These are phyloP conservation scores for Chaetodon trifasciatus DNA, from an alignment of 2,797 vertebrate species.

Conservation along the genomic window DNA sequence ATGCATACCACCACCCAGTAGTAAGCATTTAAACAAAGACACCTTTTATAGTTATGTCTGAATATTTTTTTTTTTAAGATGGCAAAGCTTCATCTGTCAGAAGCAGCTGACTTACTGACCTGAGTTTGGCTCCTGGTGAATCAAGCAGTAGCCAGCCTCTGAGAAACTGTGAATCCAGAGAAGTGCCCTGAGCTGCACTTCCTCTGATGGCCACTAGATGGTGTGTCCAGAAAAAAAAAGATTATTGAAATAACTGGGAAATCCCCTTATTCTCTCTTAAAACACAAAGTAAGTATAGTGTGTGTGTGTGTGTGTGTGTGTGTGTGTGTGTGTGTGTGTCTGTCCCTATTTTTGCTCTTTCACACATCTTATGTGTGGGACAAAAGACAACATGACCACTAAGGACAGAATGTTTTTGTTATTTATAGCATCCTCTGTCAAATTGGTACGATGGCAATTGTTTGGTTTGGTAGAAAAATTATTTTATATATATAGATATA, in stretches of 20 bases:
- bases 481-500: no score
- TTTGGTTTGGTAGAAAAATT: no score
- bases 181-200: constrained; percentile 7
- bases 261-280: background rate
- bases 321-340: no score
- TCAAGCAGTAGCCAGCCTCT: background rate
- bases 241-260: background rate
- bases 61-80: background rate
- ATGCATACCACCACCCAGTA: no score
- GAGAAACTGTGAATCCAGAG: background rate
- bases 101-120: background rate
- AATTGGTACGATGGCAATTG: background rate
- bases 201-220: constrained; percentile 5
- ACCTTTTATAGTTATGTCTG: background rate
- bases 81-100: background rate
- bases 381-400: background rate
- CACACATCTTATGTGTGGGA: background rate
- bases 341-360: background rate
- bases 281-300: background rate
- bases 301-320: no score
- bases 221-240: background rate
- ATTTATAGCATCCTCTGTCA: background rate
- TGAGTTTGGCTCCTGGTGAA: background rate
- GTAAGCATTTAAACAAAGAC: background rate
- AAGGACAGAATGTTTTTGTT: background rate